Evolutionary conservation across 2,113 vertebrate genomes (phyloP).

Genomic region (Caranx melampygus): DNA sequence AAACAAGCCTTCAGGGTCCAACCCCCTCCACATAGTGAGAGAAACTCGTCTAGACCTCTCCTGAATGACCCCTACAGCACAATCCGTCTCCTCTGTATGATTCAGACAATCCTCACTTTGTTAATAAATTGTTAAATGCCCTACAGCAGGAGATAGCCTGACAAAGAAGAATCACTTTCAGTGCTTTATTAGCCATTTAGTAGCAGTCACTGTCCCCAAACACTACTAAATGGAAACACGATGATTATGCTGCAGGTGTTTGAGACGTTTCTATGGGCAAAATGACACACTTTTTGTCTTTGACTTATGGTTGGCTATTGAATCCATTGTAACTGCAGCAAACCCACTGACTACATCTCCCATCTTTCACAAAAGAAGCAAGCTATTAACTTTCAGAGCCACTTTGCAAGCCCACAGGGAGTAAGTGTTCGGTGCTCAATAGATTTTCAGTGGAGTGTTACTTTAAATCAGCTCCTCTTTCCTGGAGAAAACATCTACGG

Average conservation of each 20-base stretch:
- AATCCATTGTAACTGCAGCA: constrained; percentile 23
- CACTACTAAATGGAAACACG: neutral
- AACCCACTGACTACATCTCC: constrained; percentile 19
- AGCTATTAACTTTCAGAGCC: neutral
- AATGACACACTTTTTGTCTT: neutral
- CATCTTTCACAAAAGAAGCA: constrained; percentile 1
- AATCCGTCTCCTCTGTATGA: neutral
- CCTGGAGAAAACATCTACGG: constrained; percentile 3
- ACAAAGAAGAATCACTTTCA: neutral
- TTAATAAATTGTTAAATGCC: neutral
- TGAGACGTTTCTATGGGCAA: neutral
- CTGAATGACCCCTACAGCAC: neutral
- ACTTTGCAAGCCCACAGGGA: neutral
- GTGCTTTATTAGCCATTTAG: neutral
- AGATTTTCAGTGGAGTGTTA: constrained; percentile 11
- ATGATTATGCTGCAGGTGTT: neutral
- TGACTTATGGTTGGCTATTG: neutral
- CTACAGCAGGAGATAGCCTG: neutral
- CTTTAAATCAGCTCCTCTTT: constrained; percentile 35
- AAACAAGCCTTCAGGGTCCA: neutral
- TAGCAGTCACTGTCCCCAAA: neutral
- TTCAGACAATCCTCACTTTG: neutral
- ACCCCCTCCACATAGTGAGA: neutral
- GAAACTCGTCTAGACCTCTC: neutral
- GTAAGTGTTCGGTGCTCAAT: neutral